These are phyloP conservation scores for Ginglymostoma cirratum DNA, from an alignment of 2,113 vertebrate genomes.

Conservation along the genomic window DNA sequence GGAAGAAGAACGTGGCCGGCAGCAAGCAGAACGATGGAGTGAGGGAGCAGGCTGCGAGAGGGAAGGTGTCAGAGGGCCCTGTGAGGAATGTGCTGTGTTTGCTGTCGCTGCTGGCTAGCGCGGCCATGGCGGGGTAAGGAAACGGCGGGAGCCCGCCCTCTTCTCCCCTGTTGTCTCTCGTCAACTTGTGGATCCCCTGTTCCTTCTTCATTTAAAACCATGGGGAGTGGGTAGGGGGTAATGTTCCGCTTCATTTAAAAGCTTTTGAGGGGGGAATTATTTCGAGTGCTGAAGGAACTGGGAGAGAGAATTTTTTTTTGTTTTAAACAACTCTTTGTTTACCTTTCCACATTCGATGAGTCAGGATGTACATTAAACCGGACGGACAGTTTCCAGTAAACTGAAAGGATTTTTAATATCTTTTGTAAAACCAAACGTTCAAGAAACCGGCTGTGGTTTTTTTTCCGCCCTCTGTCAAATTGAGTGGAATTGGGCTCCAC, in stretches of 20 bases:
- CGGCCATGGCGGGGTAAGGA: constrained; percentile 16
- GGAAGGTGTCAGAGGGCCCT: background rate
- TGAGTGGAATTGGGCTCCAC: background rate
- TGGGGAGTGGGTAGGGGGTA: background rate
- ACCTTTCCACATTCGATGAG: too few relatives aligned
- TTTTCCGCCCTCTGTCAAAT: background rate
- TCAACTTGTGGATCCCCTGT: too few relatives aligned
- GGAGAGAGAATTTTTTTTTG: too few relatives aligned
- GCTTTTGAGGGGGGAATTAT: background rate
- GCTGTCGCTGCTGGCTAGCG: constrained; percentile 24
- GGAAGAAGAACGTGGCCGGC: background rate
- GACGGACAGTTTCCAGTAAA: background rate
- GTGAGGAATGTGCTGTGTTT: background rate
- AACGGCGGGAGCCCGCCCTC: background rate
- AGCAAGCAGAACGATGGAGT: background rate
- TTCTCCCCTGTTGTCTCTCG: background rate
- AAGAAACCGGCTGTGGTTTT: background rate
- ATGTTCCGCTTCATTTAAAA: too few relatives aligned
- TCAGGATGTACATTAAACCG: background rate
- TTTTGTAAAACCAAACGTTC: background rate
- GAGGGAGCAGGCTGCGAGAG: background rate
- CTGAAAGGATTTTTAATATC: background rate
- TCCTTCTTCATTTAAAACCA: background rate
- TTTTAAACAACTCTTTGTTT: too few relatives aligned
- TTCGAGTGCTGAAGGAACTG: background rate